These are phyloP conservation scores for Thalassoma bifasciatum DNA, from an alignment of 2,113 vertebrate species.

Conservation along the genomic window DNA sequence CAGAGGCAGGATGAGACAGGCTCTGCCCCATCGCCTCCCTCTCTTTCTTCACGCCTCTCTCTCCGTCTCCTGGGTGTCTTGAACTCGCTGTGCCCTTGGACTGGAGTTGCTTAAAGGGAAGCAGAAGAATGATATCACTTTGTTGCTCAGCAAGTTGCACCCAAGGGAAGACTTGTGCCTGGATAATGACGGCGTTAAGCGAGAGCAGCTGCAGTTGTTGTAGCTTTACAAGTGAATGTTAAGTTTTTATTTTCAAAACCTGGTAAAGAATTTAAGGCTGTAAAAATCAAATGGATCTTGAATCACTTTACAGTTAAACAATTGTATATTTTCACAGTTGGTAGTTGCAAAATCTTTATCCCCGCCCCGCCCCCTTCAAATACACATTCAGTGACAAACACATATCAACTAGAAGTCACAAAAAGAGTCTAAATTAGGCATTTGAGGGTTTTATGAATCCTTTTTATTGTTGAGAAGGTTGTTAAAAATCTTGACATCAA, in stretches of 20 bases:
- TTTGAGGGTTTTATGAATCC: too few species aligned
- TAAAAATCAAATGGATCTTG: too few species aligned
- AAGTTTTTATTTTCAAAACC: background rate
- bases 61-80: slow-evolving; percentile 4
- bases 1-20: slow-evolving; percentile 45
- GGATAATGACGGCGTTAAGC: background rate
- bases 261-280: too few species aligned
- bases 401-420: too few species aligned
- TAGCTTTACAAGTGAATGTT: background rate
- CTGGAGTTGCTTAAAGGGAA: slow-evolving; percentile 1
- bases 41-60: background rate
- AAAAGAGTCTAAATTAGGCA: too few species aligned
- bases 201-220: background rate
- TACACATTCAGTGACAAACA: too few species aligned
- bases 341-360: too few species aligned
- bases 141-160: background rate
- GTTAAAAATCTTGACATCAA: too few species aligned
- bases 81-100: slow-evolving; percentile 21
- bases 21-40: slow-evolving; percentile 37
- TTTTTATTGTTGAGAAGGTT: too few species aligned
- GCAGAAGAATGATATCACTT: background rate
- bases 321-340: too few species aligned
- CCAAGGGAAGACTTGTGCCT: background rate
- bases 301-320: too few species aligned
- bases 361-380: too few species aligned